Base-by-base conservation (phyloP, 2,797 vertebrate species). In the Centroberyx gerrardi region DNA sequence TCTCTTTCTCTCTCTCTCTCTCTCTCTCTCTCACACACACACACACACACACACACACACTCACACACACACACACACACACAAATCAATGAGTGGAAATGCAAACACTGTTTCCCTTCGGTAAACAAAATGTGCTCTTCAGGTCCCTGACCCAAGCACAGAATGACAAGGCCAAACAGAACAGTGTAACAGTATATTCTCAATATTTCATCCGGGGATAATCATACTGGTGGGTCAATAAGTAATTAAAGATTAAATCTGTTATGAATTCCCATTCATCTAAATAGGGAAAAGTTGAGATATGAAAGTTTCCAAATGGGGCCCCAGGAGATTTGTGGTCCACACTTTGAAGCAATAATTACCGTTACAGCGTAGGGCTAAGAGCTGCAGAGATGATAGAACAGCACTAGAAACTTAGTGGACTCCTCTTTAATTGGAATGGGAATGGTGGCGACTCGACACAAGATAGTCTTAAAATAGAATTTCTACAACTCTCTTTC, bases 311-410 rank as follows among this genome's bases (percentile, higher is more conserved):
- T 91, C 78, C 85, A 92, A 91, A 94, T 83, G 77, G 87, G 74
- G 87, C 86, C 91, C 80, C 81, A 5, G 83, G 92, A 92, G 91
- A 82, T 90, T 85, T 78, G 77, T 59, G 79, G 84, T 86, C 86
- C 87, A 90, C 74, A 87, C 92, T 93, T 94, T 94, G 92, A 94
- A 91, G 91, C 89, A 90, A 93, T 94, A 93, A 95, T 95, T 93
- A 94, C 84, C 74, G 80, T 87, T 80, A 80, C 74, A 85, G 85
- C 29, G 44, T 48, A 44, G 73, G 73, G 75, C 82, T 68, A 67
- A 78, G 74, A 90, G 84, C 86, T 80, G 86, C 82, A 80, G 77
- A 68, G 83, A 70, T 78, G 86, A 88, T 79, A 83, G 77, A 90
- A 87, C 74, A 31, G 79, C 83, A 66, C 77, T 56, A 69, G 68